A percentile compares a stretch with the other conserved stretches of the same genome.
Evolutionary conservation across 2,113 vertebrate species (phyloP).

Genomic region (Phocoena sinus): DNA sequence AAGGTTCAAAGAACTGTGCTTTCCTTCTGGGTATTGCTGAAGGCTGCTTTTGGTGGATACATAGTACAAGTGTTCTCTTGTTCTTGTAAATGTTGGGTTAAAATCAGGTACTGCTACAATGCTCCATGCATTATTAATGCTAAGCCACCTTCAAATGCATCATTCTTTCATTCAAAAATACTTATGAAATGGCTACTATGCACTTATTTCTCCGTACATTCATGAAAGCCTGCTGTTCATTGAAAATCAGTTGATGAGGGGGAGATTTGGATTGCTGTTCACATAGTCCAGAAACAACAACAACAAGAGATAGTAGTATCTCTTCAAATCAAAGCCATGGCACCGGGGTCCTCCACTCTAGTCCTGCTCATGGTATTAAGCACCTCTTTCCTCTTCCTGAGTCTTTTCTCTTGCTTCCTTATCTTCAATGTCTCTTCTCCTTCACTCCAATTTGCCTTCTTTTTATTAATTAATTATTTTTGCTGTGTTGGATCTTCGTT

Average conservation of each 20-base stretch:
- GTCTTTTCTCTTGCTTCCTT: neutral
- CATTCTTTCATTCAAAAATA: neutral
- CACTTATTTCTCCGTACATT: neutral
- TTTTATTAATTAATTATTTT: too few species aligned
- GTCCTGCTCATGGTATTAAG: neutral
- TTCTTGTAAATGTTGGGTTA: neutral
- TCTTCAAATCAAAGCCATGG: neutral
- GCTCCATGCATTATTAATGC: neutral
- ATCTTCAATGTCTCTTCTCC: neutral
- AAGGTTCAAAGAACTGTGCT: neutral
- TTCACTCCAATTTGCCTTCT: rapidly evolving
- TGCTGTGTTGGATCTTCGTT: too few species aligned
- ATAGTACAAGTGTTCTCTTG: neutral
- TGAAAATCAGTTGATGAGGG: neutral
- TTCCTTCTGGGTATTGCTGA: neutral
- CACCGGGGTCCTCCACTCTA: rapidly evolving
- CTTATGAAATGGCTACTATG: neutral
- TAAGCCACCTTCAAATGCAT: neutral
- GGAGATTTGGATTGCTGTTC: neutral
- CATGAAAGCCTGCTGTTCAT: neutral
- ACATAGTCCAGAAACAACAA: neutral
- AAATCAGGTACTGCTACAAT: neutral
- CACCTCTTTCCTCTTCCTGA: neutral
- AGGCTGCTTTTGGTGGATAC: neutral
- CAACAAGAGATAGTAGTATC: neutral